Evolutionary conservation across 2,113 vertebrate species (phyloP).

Genomic region (Mirounga angustirostris): DNA sequence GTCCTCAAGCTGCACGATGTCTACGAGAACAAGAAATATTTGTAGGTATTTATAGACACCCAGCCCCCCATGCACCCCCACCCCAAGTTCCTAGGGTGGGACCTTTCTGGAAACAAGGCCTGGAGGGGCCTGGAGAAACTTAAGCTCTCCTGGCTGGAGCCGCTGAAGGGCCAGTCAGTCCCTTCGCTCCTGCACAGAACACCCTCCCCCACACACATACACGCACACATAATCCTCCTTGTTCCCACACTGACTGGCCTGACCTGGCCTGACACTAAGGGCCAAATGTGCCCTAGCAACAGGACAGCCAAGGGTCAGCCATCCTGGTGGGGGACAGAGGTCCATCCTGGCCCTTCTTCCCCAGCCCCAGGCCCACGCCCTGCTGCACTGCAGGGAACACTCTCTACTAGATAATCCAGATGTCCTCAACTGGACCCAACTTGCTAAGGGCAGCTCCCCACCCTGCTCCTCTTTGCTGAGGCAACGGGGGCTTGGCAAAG

Average conservation of each 20-base stretch:
- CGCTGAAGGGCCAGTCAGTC: not conserved
- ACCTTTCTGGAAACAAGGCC: not conserved
- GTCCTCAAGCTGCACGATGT: conserved; percentile 97
- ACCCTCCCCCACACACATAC: not conserved
- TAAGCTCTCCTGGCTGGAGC: not conserved
- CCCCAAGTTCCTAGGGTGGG: not conserved
- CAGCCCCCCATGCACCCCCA: not conserved
- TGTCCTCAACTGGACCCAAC: not conserved
- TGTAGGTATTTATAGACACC: conserved; percentile 92
- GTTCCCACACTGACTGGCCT: not conserved
- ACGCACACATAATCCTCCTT: too few relatives aligned
- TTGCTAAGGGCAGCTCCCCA: not conserved
- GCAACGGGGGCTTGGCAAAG: not conserved
- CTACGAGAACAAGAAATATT: conserved; percentile 98
- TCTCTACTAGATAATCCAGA: not conserved
- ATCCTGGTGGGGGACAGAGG: not conserved
- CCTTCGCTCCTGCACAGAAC: not conserved
- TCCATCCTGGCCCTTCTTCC: not conserved
- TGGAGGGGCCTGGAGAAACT: not conserved
- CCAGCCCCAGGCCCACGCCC: not conserved
- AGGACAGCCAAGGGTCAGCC: not conserved
- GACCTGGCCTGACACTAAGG: not conserved
- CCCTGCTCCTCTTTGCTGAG: not conserved
- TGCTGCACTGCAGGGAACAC: not conserved
- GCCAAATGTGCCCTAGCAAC: not conserved